Evolutionary conservation across 2,113 vertebrate species (phyloP).

Genomic region (Charadrius vociferus): DNA sequence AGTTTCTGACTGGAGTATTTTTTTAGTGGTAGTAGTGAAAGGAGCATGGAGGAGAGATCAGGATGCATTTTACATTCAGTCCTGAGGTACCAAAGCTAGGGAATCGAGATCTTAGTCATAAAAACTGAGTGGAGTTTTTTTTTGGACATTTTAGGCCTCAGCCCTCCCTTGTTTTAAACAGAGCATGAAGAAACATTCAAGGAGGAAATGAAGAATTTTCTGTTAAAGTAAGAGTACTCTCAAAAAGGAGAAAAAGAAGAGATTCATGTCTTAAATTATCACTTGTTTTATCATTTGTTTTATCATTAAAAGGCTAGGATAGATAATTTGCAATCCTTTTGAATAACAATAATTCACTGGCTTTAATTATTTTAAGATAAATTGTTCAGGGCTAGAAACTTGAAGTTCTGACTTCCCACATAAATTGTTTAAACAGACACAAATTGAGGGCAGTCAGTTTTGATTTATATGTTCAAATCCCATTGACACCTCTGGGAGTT

Average conservation of each 20-base stretch:
- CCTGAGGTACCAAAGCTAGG: neutral
- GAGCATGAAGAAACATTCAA: neutral
- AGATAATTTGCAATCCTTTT: neutral
- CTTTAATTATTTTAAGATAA: neutral
- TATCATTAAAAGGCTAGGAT: neutral
- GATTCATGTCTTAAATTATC: neutral
- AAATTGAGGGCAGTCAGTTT: neutral
- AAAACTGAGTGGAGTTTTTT: neutral
- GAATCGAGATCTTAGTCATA: neutral
- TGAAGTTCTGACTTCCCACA: neutral
- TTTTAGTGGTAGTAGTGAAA: neutral
- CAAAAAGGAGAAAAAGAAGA: neutral
- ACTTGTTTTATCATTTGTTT: neutral
- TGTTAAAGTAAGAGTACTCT: neutral
- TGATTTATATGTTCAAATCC: slow-evolving; percentile 31
- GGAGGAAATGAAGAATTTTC: neutral
- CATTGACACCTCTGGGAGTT: slow-evolving; percentile 51
- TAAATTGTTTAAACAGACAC: neutral
- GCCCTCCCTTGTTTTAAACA: neutral
- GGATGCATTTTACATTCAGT: neutral
- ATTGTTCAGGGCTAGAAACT: neutral
- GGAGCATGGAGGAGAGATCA: neutral
- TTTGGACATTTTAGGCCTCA: neutral
- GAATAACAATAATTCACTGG: neutral
- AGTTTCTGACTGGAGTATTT: neutral